Evolutionary conservation across 1,140 invertebrate species (phyloP), one percentile per base, ranked within the genome.

Genomic region (Camponotus pennsylvanicus): DNA sequence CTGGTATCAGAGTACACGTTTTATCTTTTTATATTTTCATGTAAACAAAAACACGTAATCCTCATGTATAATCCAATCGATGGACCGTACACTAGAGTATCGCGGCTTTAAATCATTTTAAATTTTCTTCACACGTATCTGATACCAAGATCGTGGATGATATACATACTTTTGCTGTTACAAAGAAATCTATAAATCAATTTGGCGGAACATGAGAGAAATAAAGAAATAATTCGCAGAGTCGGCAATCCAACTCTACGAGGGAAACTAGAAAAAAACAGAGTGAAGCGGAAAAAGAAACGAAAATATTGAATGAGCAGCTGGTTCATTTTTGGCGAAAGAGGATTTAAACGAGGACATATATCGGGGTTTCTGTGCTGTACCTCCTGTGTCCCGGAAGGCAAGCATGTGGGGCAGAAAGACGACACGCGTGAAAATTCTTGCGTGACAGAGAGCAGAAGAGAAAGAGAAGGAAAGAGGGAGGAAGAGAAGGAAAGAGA

Each of bases 341-440:
- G 18, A 61, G 55, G 69, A 61, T n/a, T 63, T 83, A 75, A 52
- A 83, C 27, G 27, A 8, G 69, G 18, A n/a, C 7, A 82, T 61
- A 73, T 75, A 69, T 69, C 8, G 73, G 59, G 59, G 55, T 69
- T 34, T 88, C 49, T 55, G 70, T 93, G 92, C 93, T 93, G 73
- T 94, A 94, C 93, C 93, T 94, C 93, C 93, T 94, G 92, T 80
- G 88, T 92, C 89, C 92, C 92, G 91, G 91, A 94, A 94, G 93
- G 91, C 92, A 94, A 93, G 93, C 93, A 94, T 94, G 94, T 95
- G 88, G 90, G 85, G 93, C 92, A 94, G 90, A 94, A 94, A 94
- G 90, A 92, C 66, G 86, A 92, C 49, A 91, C 92, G 92, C 91
- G 92, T 94, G 93, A 93, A 93, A 93, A 92, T 90, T 87, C 77